Evolutionary conservation across 1,140 invertebrate species (phyloP).

Genomic region (Phocides pigmalion): DNA sequence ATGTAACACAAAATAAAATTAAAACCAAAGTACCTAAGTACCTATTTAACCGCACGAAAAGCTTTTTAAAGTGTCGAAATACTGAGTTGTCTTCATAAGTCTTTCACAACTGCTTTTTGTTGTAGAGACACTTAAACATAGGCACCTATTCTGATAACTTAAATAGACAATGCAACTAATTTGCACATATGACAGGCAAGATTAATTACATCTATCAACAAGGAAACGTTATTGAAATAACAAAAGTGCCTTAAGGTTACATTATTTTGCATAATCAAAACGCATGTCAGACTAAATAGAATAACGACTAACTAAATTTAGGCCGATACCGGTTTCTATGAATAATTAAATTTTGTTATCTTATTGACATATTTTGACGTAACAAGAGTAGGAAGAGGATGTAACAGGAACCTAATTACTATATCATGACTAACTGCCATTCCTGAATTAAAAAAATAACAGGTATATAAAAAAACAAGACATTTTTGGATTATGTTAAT

Average conservation of each 20-base stretch:
- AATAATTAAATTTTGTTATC: too few species aligned
- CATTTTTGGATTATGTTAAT: too few species aligned
- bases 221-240: conserved; percentile 17
- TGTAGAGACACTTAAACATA: background rate
- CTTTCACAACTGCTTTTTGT: conserved; percentile 12
- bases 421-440: too few species aligned
- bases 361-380: too few species aligned
- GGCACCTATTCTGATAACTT: background rate
- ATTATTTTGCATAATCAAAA: conserved; percentile 13
- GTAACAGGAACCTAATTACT: too few species aligned
- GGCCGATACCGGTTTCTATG: too few species aligned
- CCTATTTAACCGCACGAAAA: background rate
- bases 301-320: too few species aligned
- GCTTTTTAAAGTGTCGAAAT: background rate
- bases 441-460: too few species aligned
- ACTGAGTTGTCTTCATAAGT: background rate
- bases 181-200: conserved; percentile 5
- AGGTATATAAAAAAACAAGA: too few species aligned
- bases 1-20: background rate
- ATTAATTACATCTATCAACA: conserved; percentile 11
- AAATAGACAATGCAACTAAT: conserved; percentile 12
- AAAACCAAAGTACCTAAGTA: background rate
- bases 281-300: background rate
- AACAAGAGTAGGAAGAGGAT: too few species aligned
- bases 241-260: conserved; percentile 9